Conservation (phyloP, 2,113 vertebrate genomes). For the Uropsilus gracilis region DNA sequence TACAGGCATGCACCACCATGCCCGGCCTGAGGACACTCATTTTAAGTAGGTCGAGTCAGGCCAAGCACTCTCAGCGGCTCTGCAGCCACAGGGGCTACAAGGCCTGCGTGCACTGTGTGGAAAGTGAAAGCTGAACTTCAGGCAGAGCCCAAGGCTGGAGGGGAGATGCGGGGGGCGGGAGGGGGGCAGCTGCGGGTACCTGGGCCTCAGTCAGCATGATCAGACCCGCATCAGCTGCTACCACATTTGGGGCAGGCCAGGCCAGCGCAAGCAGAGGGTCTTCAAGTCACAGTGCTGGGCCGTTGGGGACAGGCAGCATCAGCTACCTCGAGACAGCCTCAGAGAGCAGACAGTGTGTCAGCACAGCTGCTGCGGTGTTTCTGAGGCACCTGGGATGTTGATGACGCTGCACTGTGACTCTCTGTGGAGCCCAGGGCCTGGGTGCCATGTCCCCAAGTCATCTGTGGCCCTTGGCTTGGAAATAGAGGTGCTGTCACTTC, state of each 20-base stretch:
- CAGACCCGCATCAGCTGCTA: background rate
- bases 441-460: background rate
- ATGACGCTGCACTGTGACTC: background rate
- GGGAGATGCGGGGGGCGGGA: too few species aligned
- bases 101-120: background rate
- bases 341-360: background rate
- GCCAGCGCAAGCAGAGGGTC: background rate
- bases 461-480: background rate
- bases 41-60: background rate
- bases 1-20: too few species aligned
- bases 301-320: background rate
- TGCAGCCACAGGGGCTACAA: background rate
- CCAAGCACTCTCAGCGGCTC: background rate
- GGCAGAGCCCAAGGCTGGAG: background rate
- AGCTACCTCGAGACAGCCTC: background rate
- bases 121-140: background rate
- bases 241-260: background rate
- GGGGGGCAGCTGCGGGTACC: too few species aligned
- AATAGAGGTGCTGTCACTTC: background rate
- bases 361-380: background rate
- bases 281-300: background rate
- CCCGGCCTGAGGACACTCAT: too few species aligned
- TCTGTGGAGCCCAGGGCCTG: background rate
- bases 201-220: fast-evolving
- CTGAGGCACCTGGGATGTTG: background rate